Base-by-base conservation (phyloP, 2,797 vertebrate genomes). In the Potorous gilbertii region DNA sequence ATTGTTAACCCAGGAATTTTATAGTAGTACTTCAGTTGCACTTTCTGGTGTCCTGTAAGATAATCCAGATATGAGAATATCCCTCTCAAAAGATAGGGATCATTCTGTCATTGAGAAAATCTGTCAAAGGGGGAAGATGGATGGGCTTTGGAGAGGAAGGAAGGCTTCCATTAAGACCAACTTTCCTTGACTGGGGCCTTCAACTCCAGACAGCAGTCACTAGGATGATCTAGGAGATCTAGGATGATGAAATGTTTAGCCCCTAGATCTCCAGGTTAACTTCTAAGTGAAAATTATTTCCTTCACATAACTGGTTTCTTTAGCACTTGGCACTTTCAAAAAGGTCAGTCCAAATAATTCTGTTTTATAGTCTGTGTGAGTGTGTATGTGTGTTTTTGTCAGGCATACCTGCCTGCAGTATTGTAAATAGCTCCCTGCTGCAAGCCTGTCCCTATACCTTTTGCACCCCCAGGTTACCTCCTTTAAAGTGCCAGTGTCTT, bases 401-500 rank as follows among this genome's bases (percentile, higher is more conserved):
- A 1, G 59, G n/a, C 52, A 92, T 34, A 0, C 57, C 28, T 56
- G 54, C 55, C 57, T 56, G 40, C 5, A 24, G 46, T 52, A 16
- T 81, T 91, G 8, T 27, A 27, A 29, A 16, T 56, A 55, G 54
- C 55, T 46, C 21, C 94, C 96, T 54, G 52, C 93, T 56, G 0
- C 1, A 24, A 5, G 27, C 12, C 14, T 90, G 66, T 55, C 59
- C 29, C 40, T 4, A 0, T 66, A 46, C 92, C 92, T 92, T 56
- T 90, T 95, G 92, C 28, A 46, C 93, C 89, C 95, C 90, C 56
- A 50, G 55, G 55, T 12, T 40, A 27, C 31, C 50, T 27, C 8
- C 21, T 46, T 95, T 54, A 56, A 50, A 81, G 90, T 81, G 62
- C 50, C 87, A 24, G 40, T 40, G 81, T 95, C 92, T n/a, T 95